Conservation (phyloP, 1,140 invertebrate genomes). For the Magallana ariakensis region DNA sequence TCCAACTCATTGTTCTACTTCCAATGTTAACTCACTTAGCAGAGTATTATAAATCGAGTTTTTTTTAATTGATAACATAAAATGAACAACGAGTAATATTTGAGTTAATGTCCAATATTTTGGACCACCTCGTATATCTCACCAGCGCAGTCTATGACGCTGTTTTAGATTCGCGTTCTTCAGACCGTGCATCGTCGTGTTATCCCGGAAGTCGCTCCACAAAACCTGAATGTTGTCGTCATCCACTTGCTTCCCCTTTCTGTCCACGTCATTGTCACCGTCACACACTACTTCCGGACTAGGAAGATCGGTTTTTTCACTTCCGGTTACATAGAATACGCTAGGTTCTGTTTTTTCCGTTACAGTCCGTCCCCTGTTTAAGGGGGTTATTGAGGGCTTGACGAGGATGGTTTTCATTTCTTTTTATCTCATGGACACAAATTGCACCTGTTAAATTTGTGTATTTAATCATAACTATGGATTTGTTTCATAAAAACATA, state of each 20-base stretch:
- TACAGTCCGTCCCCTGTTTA: background rate
- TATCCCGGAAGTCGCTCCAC: constrained; percentile 48
- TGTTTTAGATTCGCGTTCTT: constrained; percentile 39
- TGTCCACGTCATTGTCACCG: background rate
- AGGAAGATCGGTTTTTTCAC: background rate
- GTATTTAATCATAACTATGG: too few species aligned
- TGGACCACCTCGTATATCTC: background rate
- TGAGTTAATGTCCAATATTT: too few species aligned
- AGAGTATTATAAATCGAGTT: too few species aligned
- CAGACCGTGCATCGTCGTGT: constrained; percentile 49
- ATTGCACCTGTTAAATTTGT: too few species aligned
- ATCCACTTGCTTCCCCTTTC: background rate
- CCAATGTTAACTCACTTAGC: too few species aligned
- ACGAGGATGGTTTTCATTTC: background rate
- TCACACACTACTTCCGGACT: background rate
- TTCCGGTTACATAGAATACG: background rate
- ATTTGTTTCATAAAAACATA: too few species aligned
- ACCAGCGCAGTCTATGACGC: constrained; percentile 44
- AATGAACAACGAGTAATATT: background rate
- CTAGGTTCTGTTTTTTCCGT: background rate
- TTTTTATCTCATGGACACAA: too few species aligned
- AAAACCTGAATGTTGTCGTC: background rate
- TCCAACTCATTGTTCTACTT: too few species aligned
- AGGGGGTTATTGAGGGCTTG: background rate
- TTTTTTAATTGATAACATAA: too few species aligned